Base-by-base conservation (phyloP, 1,140 invertebrate species). In the Lepidotrigona ventralis region DNA sequence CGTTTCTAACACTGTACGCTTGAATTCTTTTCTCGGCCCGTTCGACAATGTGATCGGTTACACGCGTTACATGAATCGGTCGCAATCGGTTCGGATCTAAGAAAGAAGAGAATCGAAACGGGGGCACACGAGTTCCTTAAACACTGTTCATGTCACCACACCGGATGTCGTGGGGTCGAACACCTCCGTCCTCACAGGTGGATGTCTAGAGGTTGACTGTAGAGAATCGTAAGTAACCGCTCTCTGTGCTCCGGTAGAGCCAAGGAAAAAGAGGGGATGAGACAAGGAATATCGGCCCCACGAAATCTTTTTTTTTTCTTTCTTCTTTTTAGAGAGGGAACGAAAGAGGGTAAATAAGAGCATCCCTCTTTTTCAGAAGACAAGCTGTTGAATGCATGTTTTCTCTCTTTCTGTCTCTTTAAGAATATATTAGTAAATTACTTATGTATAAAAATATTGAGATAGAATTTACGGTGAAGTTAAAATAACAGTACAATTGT, bases 191-290 rank as follows among this genome's bases (percentile, higher is more conserved):
- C 91, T 93, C 91, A 90, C 93, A 94, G 93, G 92, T 94, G 92
- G 92, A 93, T 93, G 91, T 93, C 91, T 92, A 94, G 91, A 93
- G 93, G 93, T 94, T 93, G 93, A 94, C 93, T 94, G 93, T 91
- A 89, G 91, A 89, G 91, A 91, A 92, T 92, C 88, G 92, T 93
- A 93, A 93, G 92, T 92, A 92, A 92, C 90, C 90, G 90, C 84
- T 90, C 87, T 90, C 89, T 89, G 89, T 93, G 90, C 90, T 90
- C 89, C 79, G 86, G 79, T 87, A 89, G 86, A 58, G 80, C 69
- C 78, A 74, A 69, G 82, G 51, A 72, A 70, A 76, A 87, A 85
- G 88, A 88, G 84, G 85, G 80, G 72, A 92, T 80, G 85, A 77
- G 53, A 74, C 46, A 73, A 78, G 78, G 69, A 81, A 87, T 85